phyloP scores from a whole-genome alignment of 2,113 vertebrate genomes.

The Mesitornis unicolor region DNA sequence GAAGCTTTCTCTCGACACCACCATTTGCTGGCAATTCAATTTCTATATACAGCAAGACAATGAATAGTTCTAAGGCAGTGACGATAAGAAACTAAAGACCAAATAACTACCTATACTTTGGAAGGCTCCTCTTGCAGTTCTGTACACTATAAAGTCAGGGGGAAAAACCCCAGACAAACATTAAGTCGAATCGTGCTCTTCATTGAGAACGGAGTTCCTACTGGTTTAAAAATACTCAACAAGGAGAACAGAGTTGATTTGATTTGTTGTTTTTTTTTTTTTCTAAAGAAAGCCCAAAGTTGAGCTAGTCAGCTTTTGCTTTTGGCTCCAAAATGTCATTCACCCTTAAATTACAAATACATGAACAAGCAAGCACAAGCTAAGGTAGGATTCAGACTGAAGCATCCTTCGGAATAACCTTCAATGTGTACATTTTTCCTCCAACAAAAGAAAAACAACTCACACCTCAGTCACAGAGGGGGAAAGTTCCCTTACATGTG shows the following conservation, averaged over 20 bases:
- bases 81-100: background rate
- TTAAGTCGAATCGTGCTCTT: background rate
- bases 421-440: background rate
- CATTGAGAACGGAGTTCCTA: background rate
- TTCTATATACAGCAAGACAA: background rate
- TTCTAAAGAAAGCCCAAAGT: background rate
- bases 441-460: background rate
- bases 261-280: background rate
- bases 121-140: background rate
- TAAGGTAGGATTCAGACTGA: background rate
- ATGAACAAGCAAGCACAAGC: background rate
- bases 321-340: background rate
- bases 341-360: background rate
- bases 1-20: background rate
- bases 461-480: background rate
- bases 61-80: background rate
- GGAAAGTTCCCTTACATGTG: background rate
- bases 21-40: background rate
- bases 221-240: background rate
- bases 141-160: fast-evolving
- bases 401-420: background rate
- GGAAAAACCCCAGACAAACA: background rate
- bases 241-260: background rate
- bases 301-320: background rate
- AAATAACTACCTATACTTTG: background rate